phyloP scores from a whole-genome alignment of 2,797 vertebrate genomes.

The Mionectes olivaceus region DNA sequence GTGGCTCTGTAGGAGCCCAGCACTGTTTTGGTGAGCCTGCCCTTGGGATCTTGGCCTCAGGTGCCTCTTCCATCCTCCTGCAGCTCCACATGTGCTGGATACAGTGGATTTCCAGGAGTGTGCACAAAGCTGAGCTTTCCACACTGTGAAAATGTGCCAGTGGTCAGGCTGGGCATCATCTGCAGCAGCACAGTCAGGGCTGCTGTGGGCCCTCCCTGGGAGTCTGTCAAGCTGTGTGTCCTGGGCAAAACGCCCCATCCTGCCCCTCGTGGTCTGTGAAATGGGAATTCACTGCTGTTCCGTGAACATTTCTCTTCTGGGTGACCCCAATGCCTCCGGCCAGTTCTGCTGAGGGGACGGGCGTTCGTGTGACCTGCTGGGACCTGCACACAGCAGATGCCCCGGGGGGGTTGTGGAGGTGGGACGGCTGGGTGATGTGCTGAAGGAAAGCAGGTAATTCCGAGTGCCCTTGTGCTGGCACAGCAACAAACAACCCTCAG shows the following conservation, averaged over 20 bases:
- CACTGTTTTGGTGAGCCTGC: not conserved
- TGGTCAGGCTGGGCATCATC: not conserved
- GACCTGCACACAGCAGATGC: not conserved
- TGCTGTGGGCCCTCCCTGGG: not conserved
- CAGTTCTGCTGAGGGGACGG: not conserved
- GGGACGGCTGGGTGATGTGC: not conserved
- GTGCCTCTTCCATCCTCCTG: not conserved
- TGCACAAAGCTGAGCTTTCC: not conserved
- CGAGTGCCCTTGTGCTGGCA: not conserved
- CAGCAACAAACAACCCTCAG: not conserved
- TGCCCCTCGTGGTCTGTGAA: not conserved
- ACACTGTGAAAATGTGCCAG: accelerated
- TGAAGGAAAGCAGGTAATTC: not conserved
- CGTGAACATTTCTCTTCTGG: not conserved
- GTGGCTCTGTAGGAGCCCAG: not conserved
- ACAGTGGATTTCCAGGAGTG: not conserved
- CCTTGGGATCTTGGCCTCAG: not conserved
- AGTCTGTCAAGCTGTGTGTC: not conserved
- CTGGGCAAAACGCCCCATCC: not conserved
- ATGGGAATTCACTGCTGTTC: not conserved
- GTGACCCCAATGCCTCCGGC: not conserved
- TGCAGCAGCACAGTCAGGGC: not conserved
- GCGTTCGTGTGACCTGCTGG: accelerated
- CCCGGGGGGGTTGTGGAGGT: not conserved
- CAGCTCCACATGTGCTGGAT: not conserved